phyloP scores from a whole-genome alignment of 2,888 invertebrate species.

The Andrena marginata region DNA sequence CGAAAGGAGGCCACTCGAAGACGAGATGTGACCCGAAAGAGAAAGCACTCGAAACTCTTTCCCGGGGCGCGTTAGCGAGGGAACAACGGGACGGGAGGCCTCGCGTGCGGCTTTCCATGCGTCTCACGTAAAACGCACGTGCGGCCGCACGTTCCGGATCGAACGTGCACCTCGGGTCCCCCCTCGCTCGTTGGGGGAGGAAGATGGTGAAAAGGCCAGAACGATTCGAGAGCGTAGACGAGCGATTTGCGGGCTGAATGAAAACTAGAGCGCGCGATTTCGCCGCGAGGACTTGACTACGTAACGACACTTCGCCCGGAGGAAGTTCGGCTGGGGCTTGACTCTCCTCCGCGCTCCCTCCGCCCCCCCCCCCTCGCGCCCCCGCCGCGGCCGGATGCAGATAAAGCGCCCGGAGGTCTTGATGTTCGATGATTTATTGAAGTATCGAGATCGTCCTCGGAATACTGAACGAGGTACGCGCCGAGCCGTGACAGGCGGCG shows the following conservation, averaged over 20 bases:
- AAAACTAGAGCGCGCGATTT: constrained; percentile 34
- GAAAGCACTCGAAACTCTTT: constrained; percentile 46
- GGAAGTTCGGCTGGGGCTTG: constrained; percentile 26
- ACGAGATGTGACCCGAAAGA: constrained; percentile 53
- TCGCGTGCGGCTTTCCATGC: constrained; percentile 28
- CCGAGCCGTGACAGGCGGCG: constrained; percentile 4
- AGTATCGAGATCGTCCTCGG: constrained; percentile 40
- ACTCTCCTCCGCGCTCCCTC: neutral
- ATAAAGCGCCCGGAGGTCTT: constrained; percentile 14
- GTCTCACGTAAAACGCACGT: constrained; percentile 58
- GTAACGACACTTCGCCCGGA: constrained; percentile 10
- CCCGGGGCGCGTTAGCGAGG: neutral
- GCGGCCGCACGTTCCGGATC: constrained; percentile 26
- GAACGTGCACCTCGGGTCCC: constrained; percentile 7
- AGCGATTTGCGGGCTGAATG: constrained; percentile 51
- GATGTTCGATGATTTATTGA: constrained; percentile 48
- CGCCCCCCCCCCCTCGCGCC: neutral
- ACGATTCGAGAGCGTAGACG: constrained; percentile 20
- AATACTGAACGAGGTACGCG: constrained; percentile 34
- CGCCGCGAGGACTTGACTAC: constrained; percentile 12
- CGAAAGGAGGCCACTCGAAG: constrained; percentile 35
- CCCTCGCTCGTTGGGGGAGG: neutral
- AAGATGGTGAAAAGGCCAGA: neutral
- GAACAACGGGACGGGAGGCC: neutral
- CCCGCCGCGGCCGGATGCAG: neutral